Evolutionary conservation across 2,797 vertebrate species (phyloP).

Genomic region (Macroramphosus scolopax): DNA sequence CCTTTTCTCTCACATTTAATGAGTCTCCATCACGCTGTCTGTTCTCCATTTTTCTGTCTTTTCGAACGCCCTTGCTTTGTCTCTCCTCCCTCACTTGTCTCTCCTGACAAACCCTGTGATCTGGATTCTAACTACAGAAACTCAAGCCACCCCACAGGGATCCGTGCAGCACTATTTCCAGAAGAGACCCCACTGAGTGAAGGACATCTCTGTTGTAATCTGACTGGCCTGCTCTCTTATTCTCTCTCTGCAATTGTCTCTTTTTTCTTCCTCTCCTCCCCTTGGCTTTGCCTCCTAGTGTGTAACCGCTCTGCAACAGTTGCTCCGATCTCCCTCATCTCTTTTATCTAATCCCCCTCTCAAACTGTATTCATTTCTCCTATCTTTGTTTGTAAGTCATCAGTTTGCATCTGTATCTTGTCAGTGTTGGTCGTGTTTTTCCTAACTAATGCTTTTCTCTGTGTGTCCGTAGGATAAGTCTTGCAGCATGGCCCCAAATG

Average conservation of each 20-base stretch:
- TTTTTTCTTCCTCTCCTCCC: neutral
- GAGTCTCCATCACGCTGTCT: too few relatives aligned
- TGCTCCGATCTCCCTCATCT: constrained; percentile 13
- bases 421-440: too few relatives aligned
- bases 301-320: constrained; percentile 8
- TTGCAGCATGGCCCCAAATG: constrained; percentile 84
- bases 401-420: neutral
- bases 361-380: neutral
- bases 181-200: constrained; percentile 27
- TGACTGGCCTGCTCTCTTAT: constrained; percentile 6
- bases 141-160: constrained; percentile 9
- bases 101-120: constrained; percentile 25
- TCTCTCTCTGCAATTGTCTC: constrained; percentile 1
- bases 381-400: constrained; percentile 2
- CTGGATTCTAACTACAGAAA: constrained; percentile 19
- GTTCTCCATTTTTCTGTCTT: constrained; percentile 10
- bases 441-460: constrained; percentile 11
- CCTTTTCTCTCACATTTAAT: constrained; percentile 15
- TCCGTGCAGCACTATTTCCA: constrained; percentile 16
- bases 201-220: constrained; percentile 39
- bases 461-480: constrained; percentile 84
- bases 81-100: constrained; percentile 9
- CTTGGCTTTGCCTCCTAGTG: neutral
- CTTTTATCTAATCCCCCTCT: constrained; percentile 15
- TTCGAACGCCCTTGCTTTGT: constrained; percentile 15